Evolutionary conservation across 2,797 vertebrate genomes (phyloP).

Genomic region (Eulemur albifrons): DNA sequence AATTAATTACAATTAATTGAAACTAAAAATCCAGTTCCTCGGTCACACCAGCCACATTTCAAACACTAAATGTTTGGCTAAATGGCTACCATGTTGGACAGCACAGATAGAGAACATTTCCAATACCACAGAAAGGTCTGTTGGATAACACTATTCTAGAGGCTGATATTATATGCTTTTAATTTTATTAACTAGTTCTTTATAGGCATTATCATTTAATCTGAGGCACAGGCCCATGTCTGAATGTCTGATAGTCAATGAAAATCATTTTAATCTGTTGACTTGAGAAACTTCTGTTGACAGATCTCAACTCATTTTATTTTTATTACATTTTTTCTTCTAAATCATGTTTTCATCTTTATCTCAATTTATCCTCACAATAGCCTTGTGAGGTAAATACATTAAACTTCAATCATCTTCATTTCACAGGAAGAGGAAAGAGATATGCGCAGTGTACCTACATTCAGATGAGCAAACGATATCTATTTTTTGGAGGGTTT

Average conservation of each 20-base stretch:
- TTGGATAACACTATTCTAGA: neutral
- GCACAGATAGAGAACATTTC: neutral
- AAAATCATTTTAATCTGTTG: slow-evolving; percentile 25
- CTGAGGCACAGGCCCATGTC: neutral
- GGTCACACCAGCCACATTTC: neutral
- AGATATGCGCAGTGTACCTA: neutral
- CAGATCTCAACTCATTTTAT: neutral
- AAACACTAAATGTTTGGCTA: neutral
- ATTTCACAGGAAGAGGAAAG: neutral
- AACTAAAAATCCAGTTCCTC: neutral
- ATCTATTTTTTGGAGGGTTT: neutral
- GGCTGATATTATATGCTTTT: neutral
- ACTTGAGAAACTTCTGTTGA: slow-evolving; percentile 21
- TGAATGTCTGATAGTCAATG: neutral
- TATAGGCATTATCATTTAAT: neutral
- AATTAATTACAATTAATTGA: neutral
- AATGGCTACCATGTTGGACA: neutral
- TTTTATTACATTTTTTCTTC: slow-evolving; percentile 46
- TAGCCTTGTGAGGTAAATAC: slow-evolving; percentile 18
- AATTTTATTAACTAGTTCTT: neutral
- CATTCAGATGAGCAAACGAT: neutral
- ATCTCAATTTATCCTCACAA: slow-evolving; percentile 29
- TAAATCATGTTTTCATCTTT: slow-evolving; percentile 45
- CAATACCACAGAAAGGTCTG: neutral
- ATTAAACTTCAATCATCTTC: neutral